phyloP scores from a whole-genome alignment of 2,797 vertebrate species.

The Microcaecilia unicolor region DNA sequence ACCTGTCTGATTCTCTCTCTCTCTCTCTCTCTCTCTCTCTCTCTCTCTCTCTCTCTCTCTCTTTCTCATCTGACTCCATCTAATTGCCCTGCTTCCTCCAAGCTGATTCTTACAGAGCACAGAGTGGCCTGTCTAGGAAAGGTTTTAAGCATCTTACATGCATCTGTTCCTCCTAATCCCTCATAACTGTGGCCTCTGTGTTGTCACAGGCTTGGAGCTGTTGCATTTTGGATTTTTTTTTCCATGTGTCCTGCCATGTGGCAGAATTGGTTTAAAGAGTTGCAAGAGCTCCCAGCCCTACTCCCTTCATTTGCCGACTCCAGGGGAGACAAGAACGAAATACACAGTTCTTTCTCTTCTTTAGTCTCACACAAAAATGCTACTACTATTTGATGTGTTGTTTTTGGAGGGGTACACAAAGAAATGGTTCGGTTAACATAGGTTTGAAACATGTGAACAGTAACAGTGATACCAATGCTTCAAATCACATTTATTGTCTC shows the following conservation, averaged over 20 bases:
- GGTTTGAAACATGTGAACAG: no score
- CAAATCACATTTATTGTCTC: no score
- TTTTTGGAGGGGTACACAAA: no score
- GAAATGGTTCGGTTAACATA: no score
- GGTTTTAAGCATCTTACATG: constrained; percentile 46
- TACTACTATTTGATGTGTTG: no score
- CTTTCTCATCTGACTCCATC: constrained; percentile 15
- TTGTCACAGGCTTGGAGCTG: constrained; percentile 3
- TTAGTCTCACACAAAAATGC: no score
- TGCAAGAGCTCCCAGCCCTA: not conserved
- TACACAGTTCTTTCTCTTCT: not conserved
- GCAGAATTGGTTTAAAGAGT: not conserved
- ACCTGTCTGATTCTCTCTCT: no score
- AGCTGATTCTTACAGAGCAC: constrained; percentile 32
- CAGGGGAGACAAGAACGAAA: not conserved
- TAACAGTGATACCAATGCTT: no score
- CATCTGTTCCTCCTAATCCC: constrained; percentile 52
- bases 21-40: constrained; percentile 1
- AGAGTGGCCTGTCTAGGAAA: constrained; percentile 49
- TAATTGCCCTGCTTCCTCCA: constrained; percentile 42
- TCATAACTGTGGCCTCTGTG: constrained; percentile 31
- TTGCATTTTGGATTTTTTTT: constrained; percentile 8
- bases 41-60: not conserved
- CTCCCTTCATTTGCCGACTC: constrained; percentile 1
- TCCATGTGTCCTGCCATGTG: constrained; percentile 15